Base-by-base conservation (phyloP, 2,888 invertebrate species). In the Amorpha juglandis region DNA sequence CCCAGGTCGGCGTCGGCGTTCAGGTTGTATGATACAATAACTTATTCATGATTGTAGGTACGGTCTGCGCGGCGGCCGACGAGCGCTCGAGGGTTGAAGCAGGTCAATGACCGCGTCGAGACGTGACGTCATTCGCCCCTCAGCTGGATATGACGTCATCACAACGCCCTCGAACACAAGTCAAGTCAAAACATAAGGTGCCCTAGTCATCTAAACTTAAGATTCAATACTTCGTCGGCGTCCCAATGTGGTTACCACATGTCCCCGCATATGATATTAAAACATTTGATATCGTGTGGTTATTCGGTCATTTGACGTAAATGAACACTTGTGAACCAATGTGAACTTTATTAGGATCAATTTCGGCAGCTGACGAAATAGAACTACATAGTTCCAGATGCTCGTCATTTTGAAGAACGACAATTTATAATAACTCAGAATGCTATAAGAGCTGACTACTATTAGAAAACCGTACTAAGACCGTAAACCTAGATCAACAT, bases 111-210 rank as follows among this genome's bases (percentile, higher is more conserved):
- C 87, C 89, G 82, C 83, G 82, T 74, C 82, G 81, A 82, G 81
- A 81, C 86, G 81, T 92, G 91, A 92, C 91, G 92, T 92, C 91
- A 92, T 77, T 83, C 91, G 88, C 90, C 90, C 90, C 90, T 91
- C 92, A 92, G 92, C 92, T 92, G 92, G 86, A 85, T 80, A 80
- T 89, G 92, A 93, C 92, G 91, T 92, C 92, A 92, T 80, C 77
- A 71, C 76, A 67, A 81, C 81, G 82, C 83, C 84, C 83, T 81
- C 76, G 67, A 73, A 74, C 76, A 67, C 76, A 67, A 77, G 70
- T 71, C 82, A 80, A 78, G 81, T 84, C 85, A 86, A 80, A 82
- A 83, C 80, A 82, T 86, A 84, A 74, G 78, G 74, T 77, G 82
- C 85, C 84, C 82, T 89, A 86, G 80, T 77, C 75, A 75, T 73